These are phyloP conservation scores for Sebastes wilsoni DNA, from an alignment of 2,797 vertebrate genomes.

Conservation along the genomic window DNA sequence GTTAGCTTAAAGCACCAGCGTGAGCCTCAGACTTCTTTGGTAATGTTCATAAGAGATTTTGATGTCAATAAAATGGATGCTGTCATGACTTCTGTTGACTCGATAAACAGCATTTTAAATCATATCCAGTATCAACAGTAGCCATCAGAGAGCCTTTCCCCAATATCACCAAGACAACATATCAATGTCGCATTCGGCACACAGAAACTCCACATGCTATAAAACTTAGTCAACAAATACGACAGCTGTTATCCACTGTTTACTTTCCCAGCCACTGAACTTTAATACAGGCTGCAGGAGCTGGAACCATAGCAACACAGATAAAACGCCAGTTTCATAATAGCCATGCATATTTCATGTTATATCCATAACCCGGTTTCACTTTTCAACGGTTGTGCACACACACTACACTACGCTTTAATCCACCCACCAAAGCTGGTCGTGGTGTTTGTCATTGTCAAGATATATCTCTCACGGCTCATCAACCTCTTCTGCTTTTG, in stretches of 20 bases:
- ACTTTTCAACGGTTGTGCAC: conserved; percentile 7
- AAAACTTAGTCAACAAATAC: conserved; percentile 77
- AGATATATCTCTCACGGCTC: conserved; percentile 13
- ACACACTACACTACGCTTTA: neutral
- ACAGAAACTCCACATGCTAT: conserved; percentile 71
- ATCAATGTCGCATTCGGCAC: conserved; percentile 54
- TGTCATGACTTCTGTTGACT: conserved; percentile 24
- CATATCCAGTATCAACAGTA: conserved; percentile 28
- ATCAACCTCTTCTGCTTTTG: conserved; percentile 50
- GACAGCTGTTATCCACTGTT: conserved; percentile 86
- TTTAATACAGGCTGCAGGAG: conserved; percentile 58
- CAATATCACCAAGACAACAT: conserved; percentile 65
- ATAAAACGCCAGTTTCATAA: conserved; percentile 46
- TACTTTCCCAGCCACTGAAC: conserved; percentile 81
- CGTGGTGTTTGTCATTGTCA: conserved; percentile 19
- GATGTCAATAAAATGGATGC: conserved; percentile 5
- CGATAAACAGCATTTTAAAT: conserved; percentile 48
- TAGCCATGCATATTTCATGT: conserved; percentile 26
- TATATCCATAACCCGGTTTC: conserved; percentile 37
- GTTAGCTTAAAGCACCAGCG: neutral
- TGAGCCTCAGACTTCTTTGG: neutral
- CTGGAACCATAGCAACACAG: conserved; percentile 70
- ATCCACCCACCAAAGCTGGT: neutral
- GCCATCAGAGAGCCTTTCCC: conserved; percentile 20
- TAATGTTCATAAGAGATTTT: neutral